A percentile compares a stretch with the other conserved stretches of the same genome.
Evolutionary conservation across 1,140 invertebrate genomes (phyloP).

Genomic region (Calliopsis andreniformis): DNA sequence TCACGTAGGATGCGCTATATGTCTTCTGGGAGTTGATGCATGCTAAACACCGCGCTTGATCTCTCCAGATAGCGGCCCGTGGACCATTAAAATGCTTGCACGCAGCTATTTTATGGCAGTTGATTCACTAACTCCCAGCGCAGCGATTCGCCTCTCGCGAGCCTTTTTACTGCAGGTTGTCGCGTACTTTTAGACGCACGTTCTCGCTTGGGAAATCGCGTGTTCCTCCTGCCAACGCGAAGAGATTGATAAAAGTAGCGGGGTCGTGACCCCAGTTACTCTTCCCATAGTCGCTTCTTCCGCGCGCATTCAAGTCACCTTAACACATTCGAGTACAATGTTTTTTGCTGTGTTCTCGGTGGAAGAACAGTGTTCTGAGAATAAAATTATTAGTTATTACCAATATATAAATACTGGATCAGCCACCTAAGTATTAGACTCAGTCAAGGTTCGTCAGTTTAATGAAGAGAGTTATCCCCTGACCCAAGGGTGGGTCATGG

Average conservation of each 20-base stretch:
- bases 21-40: conserved; percentile 38
- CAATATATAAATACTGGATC: too few species aligned
- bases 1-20: conserved; percentile 34
- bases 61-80: conserved; percentile 23
- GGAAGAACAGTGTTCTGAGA: too few species aligned
- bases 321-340: too few species aligned
- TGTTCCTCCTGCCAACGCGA: neutral
- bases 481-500: too few species aligned
- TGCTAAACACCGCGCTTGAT: conserved; percentile 45
- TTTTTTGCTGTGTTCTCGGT: too few species aligned
- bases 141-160: conserved; percentile 1
- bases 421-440: too few species aligned
- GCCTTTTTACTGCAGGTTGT: neutral
- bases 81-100: conserved; percentile 50
- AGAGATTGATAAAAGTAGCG: too few species aligned
- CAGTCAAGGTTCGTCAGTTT: too few species aligned
- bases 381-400: too few species aligned
- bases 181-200: conserved; percentile 4
- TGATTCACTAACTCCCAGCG: conserved; percentile 40
- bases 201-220: conserved; percentile 12
- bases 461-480: too few species aligned
- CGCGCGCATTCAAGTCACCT: neutral
- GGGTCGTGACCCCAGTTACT: too few species aligned
- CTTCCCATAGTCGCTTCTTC: neutral
- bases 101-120: conserved; percentile 48